Evolutionary conservation across 2,113 vertebrate genomes (phyloP).

Genomic region (Tragelaphus strepsiceros): DNA sequence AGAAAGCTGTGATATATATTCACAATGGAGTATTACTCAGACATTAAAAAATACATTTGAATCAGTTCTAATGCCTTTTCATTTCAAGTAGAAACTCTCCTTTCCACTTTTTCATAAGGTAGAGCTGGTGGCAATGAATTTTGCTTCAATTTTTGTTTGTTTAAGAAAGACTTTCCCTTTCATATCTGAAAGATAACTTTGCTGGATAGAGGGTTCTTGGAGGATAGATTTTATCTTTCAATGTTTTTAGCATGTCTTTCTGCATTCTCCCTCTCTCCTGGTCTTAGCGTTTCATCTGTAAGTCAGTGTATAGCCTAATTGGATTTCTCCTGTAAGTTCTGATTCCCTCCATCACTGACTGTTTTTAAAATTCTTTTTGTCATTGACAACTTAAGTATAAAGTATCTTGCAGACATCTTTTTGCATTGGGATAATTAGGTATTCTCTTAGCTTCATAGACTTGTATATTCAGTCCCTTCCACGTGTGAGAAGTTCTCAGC

Average conservation of each 20-base stretch:
- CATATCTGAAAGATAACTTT: neutral
- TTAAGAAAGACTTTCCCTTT: neutral
- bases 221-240: neutral
- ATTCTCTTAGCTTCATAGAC: neutral
- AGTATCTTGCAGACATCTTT: neutral
- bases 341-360: too few relatives aligned
- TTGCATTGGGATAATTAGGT: neutral
- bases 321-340: neutral
- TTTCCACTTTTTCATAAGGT: neutral
- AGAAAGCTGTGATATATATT: too few relatives aligned
- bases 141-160: neutral
- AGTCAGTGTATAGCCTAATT: neutral
- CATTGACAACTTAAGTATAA: neutral
- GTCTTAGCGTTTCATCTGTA: neutral
- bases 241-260: neutral
- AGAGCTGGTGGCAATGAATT: neutral
- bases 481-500: neutral
- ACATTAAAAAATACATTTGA: too few relatives aligned
- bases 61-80: neutral
- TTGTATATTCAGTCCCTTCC: neutral
- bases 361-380: neutral
- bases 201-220: neutral
- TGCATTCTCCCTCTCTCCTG: neutral
- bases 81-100: neutral
- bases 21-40: too few relatives aligned